Evolutionary conservation across 2,113 vertebrate species (phyloP).

Genomic region (Sphaerodactylus townsendi): DNA sequence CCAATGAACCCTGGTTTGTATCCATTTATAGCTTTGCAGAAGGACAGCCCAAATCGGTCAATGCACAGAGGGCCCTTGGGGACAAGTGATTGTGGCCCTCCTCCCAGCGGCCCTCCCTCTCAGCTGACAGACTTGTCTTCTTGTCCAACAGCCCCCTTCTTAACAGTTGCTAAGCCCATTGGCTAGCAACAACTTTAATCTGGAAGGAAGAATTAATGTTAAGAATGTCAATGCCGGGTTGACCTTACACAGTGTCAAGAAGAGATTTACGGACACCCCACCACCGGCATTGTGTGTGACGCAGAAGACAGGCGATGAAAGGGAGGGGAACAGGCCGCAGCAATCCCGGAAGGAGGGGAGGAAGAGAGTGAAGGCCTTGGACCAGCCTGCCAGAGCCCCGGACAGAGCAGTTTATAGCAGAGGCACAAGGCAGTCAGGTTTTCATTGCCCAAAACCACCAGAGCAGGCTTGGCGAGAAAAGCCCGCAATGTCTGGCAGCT

Average conservation of each 20-base stretch:
- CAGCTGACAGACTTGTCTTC: too few relatives aligned
- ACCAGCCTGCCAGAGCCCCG: neutral
- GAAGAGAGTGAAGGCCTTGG: neutral
- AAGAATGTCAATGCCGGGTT: neutral
- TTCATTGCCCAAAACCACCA: fast-evolving
- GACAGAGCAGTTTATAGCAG: neutral
- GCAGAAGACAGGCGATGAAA: neutral
- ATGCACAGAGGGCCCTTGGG: neutral
- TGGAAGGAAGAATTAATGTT: neutral
- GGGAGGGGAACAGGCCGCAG: neutral
- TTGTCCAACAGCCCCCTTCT: neutral
- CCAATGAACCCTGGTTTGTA: neutral
- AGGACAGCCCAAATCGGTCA: neutral
- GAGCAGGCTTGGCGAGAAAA: neutral
- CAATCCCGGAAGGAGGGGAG: neutral
- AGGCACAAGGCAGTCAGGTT: fast-evolving
- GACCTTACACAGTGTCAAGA: neutral
- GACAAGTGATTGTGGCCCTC: neutral
- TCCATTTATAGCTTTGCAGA: neutral
- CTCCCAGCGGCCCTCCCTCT: neutral
- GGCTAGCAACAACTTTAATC: neutral
- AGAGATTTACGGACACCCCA: neutral
- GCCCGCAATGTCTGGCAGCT: neutral
- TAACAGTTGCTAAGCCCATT: fast-evolving
- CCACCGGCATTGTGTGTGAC: neutral